Percentiles rank a stretch among this genome's conserved stretches.
phyloP scores from a whole-genome alignment of 1,140 invertebrate genomes.

The Andrena cerasifolii region DNA sequence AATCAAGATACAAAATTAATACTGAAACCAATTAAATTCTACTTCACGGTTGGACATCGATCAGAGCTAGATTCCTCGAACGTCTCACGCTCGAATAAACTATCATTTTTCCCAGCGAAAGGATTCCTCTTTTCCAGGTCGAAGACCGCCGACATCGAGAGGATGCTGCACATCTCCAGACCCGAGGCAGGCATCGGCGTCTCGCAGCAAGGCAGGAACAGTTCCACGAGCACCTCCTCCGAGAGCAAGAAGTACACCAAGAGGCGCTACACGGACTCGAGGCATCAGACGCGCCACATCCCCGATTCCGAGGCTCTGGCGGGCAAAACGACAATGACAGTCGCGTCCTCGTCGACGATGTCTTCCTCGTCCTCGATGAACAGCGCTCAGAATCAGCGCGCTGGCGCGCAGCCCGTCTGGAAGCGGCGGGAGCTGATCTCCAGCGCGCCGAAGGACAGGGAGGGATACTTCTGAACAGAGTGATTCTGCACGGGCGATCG shows the following conservation, averaged over 20 bases:
- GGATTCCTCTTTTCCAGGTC: constrained; percentile 76
- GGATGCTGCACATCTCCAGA: constrained; percentile 81
- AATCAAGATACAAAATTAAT: no score
- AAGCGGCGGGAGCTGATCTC: constrained; percentile 91
- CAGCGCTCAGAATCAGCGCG: constrained; percentile 72
- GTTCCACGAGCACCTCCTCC: constrained; percentile 64
- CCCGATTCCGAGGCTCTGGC: constrained; percentile 83
- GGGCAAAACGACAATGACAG: constrained; percentile 57
- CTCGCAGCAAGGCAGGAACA: constrained; percentile 58
- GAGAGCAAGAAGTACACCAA: constrained; percentile 86
- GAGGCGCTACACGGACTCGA: constrained; percentile 85
- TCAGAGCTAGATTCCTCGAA: no score
- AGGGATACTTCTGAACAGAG: constrained; percentile 70
- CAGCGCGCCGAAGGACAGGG: constrained; percentile 85
- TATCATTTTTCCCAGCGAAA: no score
- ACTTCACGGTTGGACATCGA: no score
- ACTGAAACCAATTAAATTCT: no score
- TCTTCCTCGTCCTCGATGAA: constrained; percentile 60
- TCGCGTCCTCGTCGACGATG: constrained; percentile 60
- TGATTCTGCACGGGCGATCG: constrained; percentile 8
- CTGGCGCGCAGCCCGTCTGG: constrained; percentile 84
- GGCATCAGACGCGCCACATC: constrained; percentile 85
- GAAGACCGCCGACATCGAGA: constrained; percentile 87
- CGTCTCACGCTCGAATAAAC: no score
- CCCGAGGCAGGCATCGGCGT: constrained; percentile 54